phyloP scores from a whole-genome alignment of 2,797 vertebrate genomes.

The Crossoptilon crossoptilon region DNA sequence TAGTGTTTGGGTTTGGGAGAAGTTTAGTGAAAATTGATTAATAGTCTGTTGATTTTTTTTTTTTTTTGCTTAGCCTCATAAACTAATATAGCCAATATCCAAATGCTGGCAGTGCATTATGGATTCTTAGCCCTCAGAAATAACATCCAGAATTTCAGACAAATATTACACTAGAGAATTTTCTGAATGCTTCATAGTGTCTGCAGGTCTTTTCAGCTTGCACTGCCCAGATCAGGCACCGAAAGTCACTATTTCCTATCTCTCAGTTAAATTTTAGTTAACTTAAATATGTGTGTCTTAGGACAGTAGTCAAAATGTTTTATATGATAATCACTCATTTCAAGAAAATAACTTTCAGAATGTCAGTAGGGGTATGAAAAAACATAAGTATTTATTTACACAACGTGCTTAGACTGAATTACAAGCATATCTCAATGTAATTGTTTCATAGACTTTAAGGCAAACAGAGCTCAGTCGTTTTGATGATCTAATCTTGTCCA shows the following conservation, averaged over 20 bases:
- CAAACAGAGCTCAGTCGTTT: not conserved
- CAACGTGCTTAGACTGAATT: slow-evolving; percentile 9
- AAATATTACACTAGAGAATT: slow-evolving; percentile 24
- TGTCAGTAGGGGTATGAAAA: slow-evolving; percentile 14
- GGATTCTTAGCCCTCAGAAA: slow-evolving; percentile 26
- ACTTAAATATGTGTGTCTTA: not conserved
- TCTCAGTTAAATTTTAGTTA: slow-evolving; percentile 8
- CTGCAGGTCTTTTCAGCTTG: slow-evolving; percentile 1
- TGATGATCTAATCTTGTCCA: slow-evolving; percentile 13
- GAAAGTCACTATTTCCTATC: not conserved
- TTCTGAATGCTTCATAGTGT: not conserved
- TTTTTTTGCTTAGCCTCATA: slow-evolving; percentile 11
- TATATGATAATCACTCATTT: not conserved
- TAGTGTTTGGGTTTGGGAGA: slow-evolving; percentile 20
- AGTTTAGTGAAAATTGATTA: slow-evolving; percentile 55
- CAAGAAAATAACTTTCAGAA: slow-evolving; percentile 19
- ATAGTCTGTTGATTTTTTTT: not conserved
- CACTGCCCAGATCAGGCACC: not conserved
- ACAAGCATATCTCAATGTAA: slow-evolving; percentile 1
- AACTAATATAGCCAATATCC: slow-evolving; percentile 47
- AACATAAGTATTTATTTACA: slow-evolving; percentile 33
- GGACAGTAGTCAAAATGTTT: not conserved
- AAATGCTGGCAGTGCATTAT: slow-evolving; percentile 25
- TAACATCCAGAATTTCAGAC: slow-evolving; percentile 17
- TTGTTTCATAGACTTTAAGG: slow-evolving; percentile 4